phyloP scores from a whole-genome alignment of 2,113 vertebrate genomes.

The Seriola rivoliana region DNA sequence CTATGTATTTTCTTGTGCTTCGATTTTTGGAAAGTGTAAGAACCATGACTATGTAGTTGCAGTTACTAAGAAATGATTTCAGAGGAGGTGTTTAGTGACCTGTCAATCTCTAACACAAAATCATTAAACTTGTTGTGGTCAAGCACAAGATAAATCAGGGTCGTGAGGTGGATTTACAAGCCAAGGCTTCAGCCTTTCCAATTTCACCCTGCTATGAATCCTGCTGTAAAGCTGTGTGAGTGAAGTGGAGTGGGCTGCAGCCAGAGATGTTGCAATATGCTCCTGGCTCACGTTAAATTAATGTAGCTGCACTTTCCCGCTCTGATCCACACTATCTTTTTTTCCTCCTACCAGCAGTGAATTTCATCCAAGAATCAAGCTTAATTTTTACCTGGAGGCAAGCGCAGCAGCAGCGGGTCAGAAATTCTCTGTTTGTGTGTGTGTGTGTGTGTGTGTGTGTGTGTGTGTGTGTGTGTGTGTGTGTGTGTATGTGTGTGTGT shows the following conservation, averaged over 20 bases:
- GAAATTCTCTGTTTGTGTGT: conserved; percentile 37
- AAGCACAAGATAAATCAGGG: conserved; percentile 11
- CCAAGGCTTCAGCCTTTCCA: conserved; percentile 41
- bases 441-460: conserved; percentile 14
- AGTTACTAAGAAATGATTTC: neutral
- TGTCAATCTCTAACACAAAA: conserved; percentile 25
- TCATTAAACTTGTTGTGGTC: conserved; percentile 4
- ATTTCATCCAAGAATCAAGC: conserved; percentile 72
- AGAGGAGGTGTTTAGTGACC: neutral
- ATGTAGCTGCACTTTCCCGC: conserved; percentile 69
- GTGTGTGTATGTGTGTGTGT: conserved; percentile 32
- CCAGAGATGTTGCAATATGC: conserved; percentile 71
- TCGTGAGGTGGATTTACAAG: conserved; percentile 12
- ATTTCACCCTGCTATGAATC: conserved; percentile 38
- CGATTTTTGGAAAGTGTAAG: neutral
- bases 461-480: neutral
- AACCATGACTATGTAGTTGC: neutral
- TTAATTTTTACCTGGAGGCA: conserved; percentile 75
- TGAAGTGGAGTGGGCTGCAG: conserved; percentile 60
- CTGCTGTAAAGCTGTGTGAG: conserved; percentile 51
- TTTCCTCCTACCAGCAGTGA: conserved; percentile 64
- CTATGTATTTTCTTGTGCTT: neutral
- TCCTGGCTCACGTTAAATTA: conserved; percentile 76
- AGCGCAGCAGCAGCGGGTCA: conserved; percentile 54
- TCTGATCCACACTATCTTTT: conserved; percentile 72